These are phyloP conservation scores for Oscheius sp. DNA, from an alignment of 2,888 invertebrate species.

Conservation along the genomic window DNA sequence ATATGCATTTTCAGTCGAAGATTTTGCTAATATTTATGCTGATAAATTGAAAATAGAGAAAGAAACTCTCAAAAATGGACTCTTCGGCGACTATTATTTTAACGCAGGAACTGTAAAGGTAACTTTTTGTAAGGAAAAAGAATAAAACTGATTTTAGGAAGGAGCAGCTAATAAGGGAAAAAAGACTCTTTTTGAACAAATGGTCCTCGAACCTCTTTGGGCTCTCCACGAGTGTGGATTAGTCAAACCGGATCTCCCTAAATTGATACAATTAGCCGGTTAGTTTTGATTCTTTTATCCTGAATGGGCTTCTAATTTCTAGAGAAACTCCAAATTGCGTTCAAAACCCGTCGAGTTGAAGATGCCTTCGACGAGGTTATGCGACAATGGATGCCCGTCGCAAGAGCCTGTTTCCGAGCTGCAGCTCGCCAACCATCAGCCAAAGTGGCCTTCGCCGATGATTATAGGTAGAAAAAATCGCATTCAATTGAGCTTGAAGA, in stretches of 20 bases:
- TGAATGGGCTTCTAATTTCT: background rate
- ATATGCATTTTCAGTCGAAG: constrained; percentile 84
- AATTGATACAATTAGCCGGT: constrained; percentile 49
- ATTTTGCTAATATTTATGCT: constrained; percentile 76
- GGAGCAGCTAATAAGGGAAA: constrained; percentile 59
- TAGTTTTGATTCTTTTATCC: background rate
- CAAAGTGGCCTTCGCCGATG: constrained; percentile 38
- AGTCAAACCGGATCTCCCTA: constrained; percentile 51
- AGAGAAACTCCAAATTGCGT: constrained; percentile 36
- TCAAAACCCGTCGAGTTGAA: constrained; percentile 53
- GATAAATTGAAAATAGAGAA: constrained; percentile 52
- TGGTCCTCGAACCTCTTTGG: constrained; percentile 67
- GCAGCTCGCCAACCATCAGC: constrained; percentile 50
- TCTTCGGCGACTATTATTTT: constrained; percentile 62
- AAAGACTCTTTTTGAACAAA: constrained; percentile 62
- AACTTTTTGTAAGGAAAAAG: background rate
- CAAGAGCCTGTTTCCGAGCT: constrained; percentile 59
- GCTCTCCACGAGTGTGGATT: constrained; percentile 57
- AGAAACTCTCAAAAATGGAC: constrained; percentile 34
- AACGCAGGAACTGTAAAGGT: constrained; percentile 40
- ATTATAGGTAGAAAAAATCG: constrained; percentile 28
- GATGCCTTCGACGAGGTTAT: constrained; percentile 68
- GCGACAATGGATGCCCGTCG: constrained; percentile 65
- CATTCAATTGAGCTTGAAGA: background rate
- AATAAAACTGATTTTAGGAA: constrained; percentile 34